These are phyloP conservation scores for Muschampia plurimacula DNA, from an alignment of 2,888 invertebrate species.

Conservation along the genomic window DNA sequence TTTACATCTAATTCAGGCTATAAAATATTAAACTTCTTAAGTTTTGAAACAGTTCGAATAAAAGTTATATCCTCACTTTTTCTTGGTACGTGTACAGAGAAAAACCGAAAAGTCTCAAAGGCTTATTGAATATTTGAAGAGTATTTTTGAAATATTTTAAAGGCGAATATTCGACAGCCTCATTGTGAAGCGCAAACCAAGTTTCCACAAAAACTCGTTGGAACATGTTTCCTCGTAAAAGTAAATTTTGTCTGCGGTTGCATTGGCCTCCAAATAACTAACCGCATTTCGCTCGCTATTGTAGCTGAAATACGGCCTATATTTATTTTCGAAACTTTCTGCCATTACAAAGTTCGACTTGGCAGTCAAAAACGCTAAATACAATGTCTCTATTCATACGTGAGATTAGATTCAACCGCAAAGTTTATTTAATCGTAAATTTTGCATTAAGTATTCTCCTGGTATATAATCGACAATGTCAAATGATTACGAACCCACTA, in stretches of 20 bases:
- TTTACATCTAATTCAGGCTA: no score
- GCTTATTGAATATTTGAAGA: conserved; percentile 39
- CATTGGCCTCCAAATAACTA: conserved; percentile 31
- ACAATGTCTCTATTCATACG: background rate
- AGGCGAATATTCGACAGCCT: conserved; percentile 48
- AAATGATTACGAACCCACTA: no score
- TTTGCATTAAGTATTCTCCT: no score
- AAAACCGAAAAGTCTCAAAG: background rate
- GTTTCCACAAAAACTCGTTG: conserved; percentile 55
- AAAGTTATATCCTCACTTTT: no score
- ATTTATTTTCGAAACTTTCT: conserved; percentile 7
- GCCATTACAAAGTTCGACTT: background rate
- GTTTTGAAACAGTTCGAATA: no score
- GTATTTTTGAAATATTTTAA: conserved; percentile 30
- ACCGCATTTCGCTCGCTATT: conserved; percentile 14
- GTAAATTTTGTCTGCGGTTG: conserved; percentile 62
- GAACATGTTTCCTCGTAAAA: conserved; percentile 58
- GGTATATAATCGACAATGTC: no score
- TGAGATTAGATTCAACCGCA: background rate
- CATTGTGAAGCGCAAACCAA: conserved; percentile 60
- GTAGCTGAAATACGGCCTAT: conserved; percentile 12
- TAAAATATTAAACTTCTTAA: no score
- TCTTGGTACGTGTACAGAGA: background rate
- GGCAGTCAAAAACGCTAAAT: background rate
- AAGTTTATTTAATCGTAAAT: no score